Evolutionary conservation across 2,888 invertebrate species (phyloP), one percentile per base, ranked within the genome.

Genomic region (Phalangium opilio): DNA sequence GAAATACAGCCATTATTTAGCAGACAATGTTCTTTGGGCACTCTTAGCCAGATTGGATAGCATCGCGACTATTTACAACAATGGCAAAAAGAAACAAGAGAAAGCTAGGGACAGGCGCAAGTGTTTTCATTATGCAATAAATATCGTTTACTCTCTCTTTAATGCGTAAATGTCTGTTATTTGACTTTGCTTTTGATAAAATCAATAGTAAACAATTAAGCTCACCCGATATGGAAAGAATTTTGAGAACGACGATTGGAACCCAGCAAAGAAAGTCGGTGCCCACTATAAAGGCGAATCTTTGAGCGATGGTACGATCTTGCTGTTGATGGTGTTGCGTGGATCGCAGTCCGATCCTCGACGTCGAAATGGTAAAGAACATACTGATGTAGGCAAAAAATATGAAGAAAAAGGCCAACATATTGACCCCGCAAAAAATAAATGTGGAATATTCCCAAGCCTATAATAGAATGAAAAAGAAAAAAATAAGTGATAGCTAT

Each of bases 211-310:
- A 27, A 27, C 4, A 7, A 7, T 27, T 27, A 8, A 27, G 27
- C 5, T 27, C 27, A 74, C 75, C 75, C 50, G 67, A 65, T 15
- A 75, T 63, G 1, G 75, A 75, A 7, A 71, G 63, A 46, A 73
- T 54, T 61, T 76, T 76, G 38, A 75, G 71, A 21, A 70, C 57
- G 39, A 76, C 73, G 32, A 76, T 68, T 2, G 76, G 75, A 47
- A 75, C 66, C 75, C 75, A 76, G 59, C 75, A 76, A 34, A 72
- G 61, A 57, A 74, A 74, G 57, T 76, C 75, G 0, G 75, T 75
- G 40, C 71, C 66, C 20, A 76, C 73, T 54, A 76, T 75, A 21
- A 75, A 66, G 8, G 71, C 74, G 56, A 76, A 75, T 61, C 75
- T 64, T 57, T 73, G 72, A 12, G 75, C 74, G 32, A 76, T 72